Evolutionary conservation across 2,113 vertebrate genomes (phyloP), one percentile per base, ranked within the genome.

Genomic region (Thryonomys swinderianus): DNA sequence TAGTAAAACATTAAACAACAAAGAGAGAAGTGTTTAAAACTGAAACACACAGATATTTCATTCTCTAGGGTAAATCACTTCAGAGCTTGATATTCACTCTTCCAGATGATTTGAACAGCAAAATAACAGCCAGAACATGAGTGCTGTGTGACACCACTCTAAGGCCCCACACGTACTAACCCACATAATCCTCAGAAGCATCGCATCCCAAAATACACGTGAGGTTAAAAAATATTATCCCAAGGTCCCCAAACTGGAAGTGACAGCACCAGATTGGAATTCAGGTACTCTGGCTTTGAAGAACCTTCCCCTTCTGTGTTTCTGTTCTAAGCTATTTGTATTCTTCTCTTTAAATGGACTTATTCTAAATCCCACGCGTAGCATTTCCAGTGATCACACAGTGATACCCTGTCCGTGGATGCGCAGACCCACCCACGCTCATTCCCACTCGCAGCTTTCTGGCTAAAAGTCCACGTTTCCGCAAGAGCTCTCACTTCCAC

Each of bases 1-100:
- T 59, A n/a, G 1, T 92, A 82, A 91, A 94, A 93, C 78, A 94
- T 69, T 94, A 90, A 79, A 96, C n/a, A 53, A 83, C 45, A 81
- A 42, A 88, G 62, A 34, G 55, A 94, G 55, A 57, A 74, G 69
- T 37, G 3, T 64, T 61, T 85, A 74, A 81, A 92, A 85, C 30
- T 62, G 81, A 96, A 93, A 90, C 66, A 71, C 11, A 74, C 13
- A 61, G 59, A 92, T 42, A 69, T 90, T 64, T 89, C 86, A 59
- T 67, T 85, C 64, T 25, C 12, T 74, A 69, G 64, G 34, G 67
- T 59, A 78, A 85, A 78, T 80, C 81, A 87, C 37, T 84, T 90
- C 90, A 85, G 32, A 62, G 30, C 55, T 76, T 79, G 78, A 48
- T 48, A 89, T 34, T 51, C 87, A 34, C 37, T 51, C 73, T 84